phyloP scores from a whole-genome alignment of 37 sponge, comb jelly and placozoan species.

The Sycon ciliatum region DNA sequence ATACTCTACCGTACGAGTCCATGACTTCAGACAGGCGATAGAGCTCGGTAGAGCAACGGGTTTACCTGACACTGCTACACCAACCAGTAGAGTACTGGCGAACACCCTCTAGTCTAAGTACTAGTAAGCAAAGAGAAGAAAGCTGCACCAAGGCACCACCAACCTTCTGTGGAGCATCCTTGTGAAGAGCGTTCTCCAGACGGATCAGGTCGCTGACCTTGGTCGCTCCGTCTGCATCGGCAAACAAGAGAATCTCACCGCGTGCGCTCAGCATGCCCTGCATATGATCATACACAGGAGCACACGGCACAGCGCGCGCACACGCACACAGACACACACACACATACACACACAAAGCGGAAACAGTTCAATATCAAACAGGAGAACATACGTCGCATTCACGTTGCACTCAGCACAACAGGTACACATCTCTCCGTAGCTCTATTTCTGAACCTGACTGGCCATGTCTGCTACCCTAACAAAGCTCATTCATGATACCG shows the following conservation, averaged over 20 bases:
- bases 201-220: conserved; percentile 61
- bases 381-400: neutral
- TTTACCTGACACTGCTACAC: too few relatives aligned
- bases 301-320: neutral
- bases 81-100: too few relatives aligned
- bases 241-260: conserved; percentile 66
- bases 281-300: neutral
- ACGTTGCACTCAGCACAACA: too few relatives aligned
- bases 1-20: too few relatives aligned
- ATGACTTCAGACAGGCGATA: too few relatives aligned
- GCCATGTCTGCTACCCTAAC: too few relatives aligned
- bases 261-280: conserved; percentile 89
- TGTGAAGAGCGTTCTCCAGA: conserved; percentile 59
- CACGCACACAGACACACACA: neutral
- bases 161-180: conserved; percentile 32
- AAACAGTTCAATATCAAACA: neutral
- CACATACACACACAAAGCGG: neutral
- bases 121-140: too few relatives aligned
- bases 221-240: conserved; percentile 97
- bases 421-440: too few relatives aligned
- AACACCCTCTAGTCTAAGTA: too few relatives aligned
- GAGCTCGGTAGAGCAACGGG: too few relatives aligned
- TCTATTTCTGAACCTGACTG: too few relatives aligned
- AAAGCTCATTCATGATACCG: too few relatives aligned
- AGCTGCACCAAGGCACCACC: neutral